phyloP scores from a whole-genome alignment of 92 coral and sea anemone genomes.

The Parazoanthus atlanticus region DNA sequence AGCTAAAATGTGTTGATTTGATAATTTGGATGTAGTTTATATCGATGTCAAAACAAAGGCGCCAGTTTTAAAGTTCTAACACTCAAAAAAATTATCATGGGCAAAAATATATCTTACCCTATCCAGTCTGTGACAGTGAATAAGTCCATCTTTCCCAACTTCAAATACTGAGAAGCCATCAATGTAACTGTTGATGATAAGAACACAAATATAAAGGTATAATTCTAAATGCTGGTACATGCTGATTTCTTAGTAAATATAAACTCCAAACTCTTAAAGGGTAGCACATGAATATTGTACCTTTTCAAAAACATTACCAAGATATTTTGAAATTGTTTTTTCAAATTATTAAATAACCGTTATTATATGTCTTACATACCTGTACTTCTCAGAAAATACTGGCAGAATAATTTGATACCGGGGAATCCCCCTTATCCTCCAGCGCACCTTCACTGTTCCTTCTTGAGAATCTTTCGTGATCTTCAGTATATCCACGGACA shows the following conservation, averaged over 20 bases:
- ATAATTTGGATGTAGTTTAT: too few relatives aligned
- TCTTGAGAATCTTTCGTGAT: conserved; percentile 90
- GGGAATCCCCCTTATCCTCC: conserved; percentile 95
- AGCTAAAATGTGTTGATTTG: too few relatives aligned
- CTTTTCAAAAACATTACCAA: background rate
- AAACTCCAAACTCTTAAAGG: background rate
- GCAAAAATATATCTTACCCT: conserved; percentile 61
- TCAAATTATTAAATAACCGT: background rate
- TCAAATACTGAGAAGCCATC: conserved; percentile 99
- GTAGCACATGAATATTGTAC: background rate
- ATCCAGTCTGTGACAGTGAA: conserved; percentile 89
- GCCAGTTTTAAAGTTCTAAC: too few relatives aligned
- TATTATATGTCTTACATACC: conserved; percentile 1
- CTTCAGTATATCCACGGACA: conserved; percentile 78
- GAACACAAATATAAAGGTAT: background rate
- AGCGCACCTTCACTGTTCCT: conserved; percentile 85
- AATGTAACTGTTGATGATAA: conserved; percentile 66
- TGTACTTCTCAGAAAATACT: conserved; percentile 58
- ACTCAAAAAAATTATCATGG: background rate
- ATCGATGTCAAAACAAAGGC: too few relatives aligned
- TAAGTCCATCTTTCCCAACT: conserved; percentile 90
- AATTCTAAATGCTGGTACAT: background rate
- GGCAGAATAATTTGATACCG: conserved; percentile 53
- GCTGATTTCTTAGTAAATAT: too few relatives aligned
- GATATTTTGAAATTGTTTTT: background rate